A percentile compares a stretch with the other conserved stretches of the same genome.
Evolutionary conservation across 2,797 vertebrate species (phyloP).

Genomic region (Moxostoma hubbsi): DNA sequence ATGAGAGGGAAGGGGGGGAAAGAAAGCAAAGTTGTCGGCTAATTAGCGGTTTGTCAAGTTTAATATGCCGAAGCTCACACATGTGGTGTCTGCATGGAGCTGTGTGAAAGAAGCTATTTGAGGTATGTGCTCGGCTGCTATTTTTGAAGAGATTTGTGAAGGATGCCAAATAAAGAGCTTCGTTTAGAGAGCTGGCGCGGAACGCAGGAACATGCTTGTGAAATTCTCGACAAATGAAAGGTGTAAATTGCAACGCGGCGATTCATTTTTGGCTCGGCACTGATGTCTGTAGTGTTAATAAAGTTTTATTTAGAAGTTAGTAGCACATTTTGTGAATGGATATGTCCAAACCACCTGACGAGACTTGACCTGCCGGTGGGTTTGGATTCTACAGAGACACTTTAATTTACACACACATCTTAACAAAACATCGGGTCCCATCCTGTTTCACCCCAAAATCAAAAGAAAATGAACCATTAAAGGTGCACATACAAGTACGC

Average conservation of each 20-base stretch:
- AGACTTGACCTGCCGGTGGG: constrained; percentile 1
- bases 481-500: no score
- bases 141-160: constrained; percentile 34
- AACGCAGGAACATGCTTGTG: background rate
- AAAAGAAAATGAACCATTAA: no score
- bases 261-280: constrained; percentile 11
- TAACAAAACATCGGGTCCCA: no score
- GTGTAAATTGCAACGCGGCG: constrained; percentile 42
- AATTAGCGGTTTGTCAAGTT: constrained; percentile 37
- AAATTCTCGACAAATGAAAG: constrained; percentile 21
- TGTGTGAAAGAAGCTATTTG: constrained; percentile 32
- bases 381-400: background rate
- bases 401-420: no score
- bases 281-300: constrained; percentile 21
- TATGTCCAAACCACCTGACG: background rate
- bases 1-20: no score
- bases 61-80: background rate
- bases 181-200: constrained; percentile 22
- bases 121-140: constrained; percentile 22
- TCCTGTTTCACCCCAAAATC: no score
- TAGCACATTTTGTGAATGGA: constrained; percentile 32
- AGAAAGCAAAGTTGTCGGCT: background rate
- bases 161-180: constrained; percentile 35
- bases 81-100: constrained; percentile 9
- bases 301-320: constrained; percentile 24